These are phyloP conservation scores for Romanogobio albipinnatus DNA, from an alignment of 2,113 vertebrate species.

Conservation along the genomic window DNA sequence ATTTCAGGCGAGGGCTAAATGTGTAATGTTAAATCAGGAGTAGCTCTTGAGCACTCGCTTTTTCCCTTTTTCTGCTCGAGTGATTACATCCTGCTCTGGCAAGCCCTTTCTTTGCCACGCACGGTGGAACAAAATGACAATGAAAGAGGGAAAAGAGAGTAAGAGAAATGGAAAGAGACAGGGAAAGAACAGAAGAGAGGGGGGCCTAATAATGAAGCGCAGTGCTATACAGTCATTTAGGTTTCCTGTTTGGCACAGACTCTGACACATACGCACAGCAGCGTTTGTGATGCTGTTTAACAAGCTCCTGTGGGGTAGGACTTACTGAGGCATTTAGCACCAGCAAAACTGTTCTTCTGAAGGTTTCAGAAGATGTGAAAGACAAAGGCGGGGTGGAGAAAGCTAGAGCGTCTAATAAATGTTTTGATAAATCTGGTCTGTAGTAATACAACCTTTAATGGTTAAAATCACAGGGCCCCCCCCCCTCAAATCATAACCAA, in stretches of 20 bases:
- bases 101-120: slow-evolving; percentile 59
- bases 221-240: slow-evolving; percentile 24
- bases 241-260: slow-evolving; percentile 8
- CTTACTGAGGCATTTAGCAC: slow-evolving; percentile 20
- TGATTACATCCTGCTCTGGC: slow-evolving; percentile 57
- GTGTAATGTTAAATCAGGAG: slow-evolving; percentile 13
- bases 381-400: not conserved
- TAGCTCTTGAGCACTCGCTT: not conserved
- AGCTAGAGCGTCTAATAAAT: not conserved
- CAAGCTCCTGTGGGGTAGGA: slow-evolving; percentile 28
- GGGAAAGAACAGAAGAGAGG: not conserved
- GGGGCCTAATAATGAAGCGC: not conserved
- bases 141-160: slow-evolving; percentile 53
- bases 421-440: not conserved
- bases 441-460: not conserved
- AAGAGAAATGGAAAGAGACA: slow-evolving; percentile 29
- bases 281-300: slow-evolving; percentile 7
- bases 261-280: slow-evolving; percentile 16
- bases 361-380: not conserved
- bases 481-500: no score
- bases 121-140: slow-evolving; percentile 62
- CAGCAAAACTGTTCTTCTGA: not conserved
- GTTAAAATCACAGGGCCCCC: no score
- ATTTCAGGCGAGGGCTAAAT: slow-evolving; percentile 23
- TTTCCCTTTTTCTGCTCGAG: slow-evolving; percentile 56